Evolutionary conservation across 2,113 vertebrate species (phyloP).

Genomic region (Pseudorhombus dupliciocellatus): DNA sequence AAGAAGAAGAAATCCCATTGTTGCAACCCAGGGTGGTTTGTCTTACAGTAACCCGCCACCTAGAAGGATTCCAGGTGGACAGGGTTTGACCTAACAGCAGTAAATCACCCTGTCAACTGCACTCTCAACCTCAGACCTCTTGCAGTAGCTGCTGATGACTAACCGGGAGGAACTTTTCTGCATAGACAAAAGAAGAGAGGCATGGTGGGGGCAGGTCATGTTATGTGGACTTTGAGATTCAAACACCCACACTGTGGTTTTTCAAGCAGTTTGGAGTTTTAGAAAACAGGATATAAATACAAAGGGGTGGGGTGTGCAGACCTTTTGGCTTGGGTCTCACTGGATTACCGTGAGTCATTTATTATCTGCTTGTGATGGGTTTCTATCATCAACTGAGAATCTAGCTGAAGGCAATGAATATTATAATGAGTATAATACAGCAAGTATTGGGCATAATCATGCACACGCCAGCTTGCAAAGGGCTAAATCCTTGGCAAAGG

Average conservation of each 20-base stretch:
- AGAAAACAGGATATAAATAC: background rate
- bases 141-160: background rate
- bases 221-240: background rate
- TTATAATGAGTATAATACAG: conserved; percentile 10
- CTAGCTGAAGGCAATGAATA: conserved; percentile 20
- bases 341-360: conserved; percentile 23
- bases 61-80: no score
- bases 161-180: background rate
- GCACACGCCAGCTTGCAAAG: background rate
- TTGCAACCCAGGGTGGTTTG: background rate
- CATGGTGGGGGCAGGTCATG: background rate
- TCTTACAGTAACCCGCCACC: background rate
- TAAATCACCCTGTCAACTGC: conserved; percentile 1
- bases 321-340: conserved; percentile 18
- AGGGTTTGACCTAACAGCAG: conserved; percentile 3
- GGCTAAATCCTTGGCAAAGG: conserved; percentile 16
- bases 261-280: background rate
- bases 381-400: conserved; percentile 36
- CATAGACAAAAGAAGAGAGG: background rate
- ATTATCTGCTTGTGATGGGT: conserved; percentile 13
- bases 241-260: background rate
- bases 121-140: background rate
- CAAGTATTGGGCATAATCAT: conserved; percentile 5
- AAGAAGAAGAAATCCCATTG: background rate
- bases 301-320: background rate